Percentiles rank a stretch among this genome's conserved stretches.
phyloP scores from a whole-genome alignment of 2,113 vertebrate species.

The Andinoacara biseriatus region DNA sequence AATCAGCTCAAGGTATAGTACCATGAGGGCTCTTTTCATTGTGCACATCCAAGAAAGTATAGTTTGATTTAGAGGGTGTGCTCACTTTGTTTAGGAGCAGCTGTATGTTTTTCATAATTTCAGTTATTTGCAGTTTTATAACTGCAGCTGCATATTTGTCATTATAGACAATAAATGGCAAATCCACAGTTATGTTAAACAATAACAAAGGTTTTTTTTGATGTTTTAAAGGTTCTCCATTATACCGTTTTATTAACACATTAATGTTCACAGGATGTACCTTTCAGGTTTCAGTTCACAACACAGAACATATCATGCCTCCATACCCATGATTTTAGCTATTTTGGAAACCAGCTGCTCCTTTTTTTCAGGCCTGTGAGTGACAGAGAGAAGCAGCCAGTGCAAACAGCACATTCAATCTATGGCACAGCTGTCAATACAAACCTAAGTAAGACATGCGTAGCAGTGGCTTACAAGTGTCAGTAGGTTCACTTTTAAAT shows the following conservation, averaged over 20 bases:
- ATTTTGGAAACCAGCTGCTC: too few relatives aligned
- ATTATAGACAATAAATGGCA: neutral
- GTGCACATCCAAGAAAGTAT: conserved; percentile 7
- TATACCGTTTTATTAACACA: neutral
- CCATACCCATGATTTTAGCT: too few relatives aligned
- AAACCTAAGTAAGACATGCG: neutral
- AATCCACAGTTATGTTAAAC: too few relatives aligned
- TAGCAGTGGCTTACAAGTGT: too few relatives aligned
- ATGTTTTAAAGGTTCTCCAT: neutral
- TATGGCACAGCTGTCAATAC: neutral
- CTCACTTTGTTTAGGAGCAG: neutral
- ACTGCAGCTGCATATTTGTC: neutral
- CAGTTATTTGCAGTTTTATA: neutral
- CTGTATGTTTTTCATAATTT: neutral
- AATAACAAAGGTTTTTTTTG: neutral
- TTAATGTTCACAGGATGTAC: too few relatives aligned
- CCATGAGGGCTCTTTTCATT: neutral
- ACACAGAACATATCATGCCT: too few relatives aligned
- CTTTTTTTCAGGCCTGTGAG: neutral
- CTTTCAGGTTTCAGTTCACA: too few relatives aligned
- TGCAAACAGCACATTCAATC: neutral
- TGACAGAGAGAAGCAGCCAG: neutral
- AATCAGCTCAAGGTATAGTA: conserved; percentile 43
- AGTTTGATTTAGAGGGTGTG: neutral
- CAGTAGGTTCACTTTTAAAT: too few relatives aligned